A percentile compares a stretch with the other conserved stretches of the same genome.
Conservation (phyloP, 2,113 vertebrate genomes). For the Lepus timidus region DNA sequence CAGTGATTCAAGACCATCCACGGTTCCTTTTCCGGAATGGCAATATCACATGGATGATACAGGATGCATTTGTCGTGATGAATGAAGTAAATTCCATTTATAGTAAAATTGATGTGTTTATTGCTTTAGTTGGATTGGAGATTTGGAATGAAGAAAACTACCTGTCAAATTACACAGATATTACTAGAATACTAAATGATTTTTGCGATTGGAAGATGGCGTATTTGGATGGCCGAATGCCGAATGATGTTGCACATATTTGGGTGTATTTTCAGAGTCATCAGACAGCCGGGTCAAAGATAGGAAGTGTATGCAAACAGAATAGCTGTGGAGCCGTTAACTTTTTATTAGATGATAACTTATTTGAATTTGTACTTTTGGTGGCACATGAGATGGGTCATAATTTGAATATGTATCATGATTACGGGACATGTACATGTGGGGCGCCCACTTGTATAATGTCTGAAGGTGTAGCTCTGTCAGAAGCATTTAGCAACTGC, state of each 20-base stretch:
- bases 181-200: rapidly evolving
- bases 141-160: neutral
- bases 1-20: neutral
- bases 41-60: neutral
- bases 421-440: neutral
- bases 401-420: neutral
- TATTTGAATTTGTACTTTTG: neutral
- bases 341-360: neutral
- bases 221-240: neutral
- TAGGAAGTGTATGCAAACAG: neutral
- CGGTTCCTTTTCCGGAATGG: neutral
- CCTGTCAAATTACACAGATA: neutral
- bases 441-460: neutral
- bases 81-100: neutral
- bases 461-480: rapidly evolving
- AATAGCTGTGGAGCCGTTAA: neutral
- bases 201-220: neutral
- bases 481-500: constrained; percentile 71
- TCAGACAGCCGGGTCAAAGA: no score
- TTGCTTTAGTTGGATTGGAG: neutral
- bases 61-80: neutral
- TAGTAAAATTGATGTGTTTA: neutral
- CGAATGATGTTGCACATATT: neutral
- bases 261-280: neutral
- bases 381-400: neutral